These are phyloP conservation scores for Anorthoa munda DNA, from an alignment of 2,888 invertebrate species.

Conservation along the genomic window DNA sequence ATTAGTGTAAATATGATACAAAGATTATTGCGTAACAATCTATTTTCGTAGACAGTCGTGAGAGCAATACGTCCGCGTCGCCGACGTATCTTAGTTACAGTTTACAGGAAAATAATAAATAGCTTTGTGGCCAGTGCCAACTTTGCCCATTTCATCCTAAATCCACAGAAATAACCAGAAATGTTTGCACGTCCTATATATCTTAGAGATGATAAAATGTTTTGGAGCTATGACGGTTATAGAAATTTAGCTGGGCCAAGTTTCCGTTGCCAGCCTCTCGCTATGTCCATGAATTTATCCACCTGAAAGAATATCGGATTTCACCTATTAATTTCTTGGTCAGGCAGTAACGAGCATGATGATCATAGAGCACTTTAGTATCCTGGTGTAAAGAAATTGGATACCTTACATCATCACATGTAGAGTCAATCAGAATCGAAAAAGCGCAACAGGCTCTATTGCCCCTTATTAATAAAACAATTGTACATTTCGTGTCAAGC, in stretches of 20 bases:
- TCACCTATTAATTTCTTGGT: neutral
- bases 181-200: neutral
- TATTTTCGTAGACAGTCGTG: constrained; percentile 27
- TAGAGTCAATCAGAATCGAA: too few species aligned
- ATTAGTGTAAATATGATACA: constrained; percentile 26
- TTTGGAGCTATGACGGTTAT: neutral
- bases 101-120: constrained; percentile 50
- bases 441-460: too few species aligned
- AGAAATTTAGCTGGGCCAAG: neutral
- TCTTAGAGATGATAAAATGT: neutral
- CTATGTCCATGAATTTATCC: neutral
- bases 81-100: constrained; percentile 13
- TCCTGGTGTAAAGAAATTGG: neutral
- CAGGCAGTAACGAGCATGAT: neutral
- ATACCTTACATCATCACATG: neutral
- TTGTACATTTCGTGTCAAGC: too few species aligned
- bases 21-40: constrained; percentile 28
- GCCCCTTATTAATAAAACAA: too few species aligned
- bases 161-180: constrained; percentile 7
- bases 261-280: neutral
- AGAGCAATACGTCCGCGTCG: constrained; percentile 14
- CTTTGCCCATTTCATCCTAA: neutral
- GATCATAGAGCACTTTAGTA: neutral
- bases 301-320: neutral
- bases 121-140: constrained; percentile 42